Evolutionary conservation across 2,888 invertebrate species (phyloP).

Genomic region (Molanna angustata): DNA sequence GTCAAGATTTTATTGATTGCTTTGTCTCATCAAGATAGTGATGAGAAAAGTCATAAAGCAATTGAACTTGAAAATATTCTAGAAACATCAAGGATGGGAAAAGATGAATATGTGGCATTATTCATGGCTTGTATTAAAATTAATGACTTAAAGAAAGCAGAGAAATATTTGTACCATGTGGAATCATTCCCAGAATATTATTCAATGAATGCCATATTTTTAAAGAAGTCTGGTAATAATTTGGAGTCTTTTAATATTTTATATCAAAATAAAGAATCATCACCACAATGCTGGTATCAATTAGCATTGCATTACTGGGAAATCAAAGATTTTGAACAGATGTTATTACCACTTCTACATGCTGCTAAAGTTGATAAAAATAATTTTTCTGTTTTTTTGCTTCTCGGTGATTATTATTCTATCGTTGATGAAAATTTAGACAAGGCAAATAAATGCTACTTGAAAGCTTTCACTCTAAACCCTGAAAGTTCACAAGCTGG

Average conservation of each 20-base stretch:
- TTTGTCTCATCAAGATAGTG: conserved; percentile 43
- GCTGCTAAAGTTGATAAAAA: conserved; percentile 72
- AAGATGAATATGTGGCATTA: conserved; percentile 37
- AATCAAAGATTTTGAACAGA: conserved; percentile 56
- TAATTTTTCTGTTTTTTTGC: conserved; percentile 69
- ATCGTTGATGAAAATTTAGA: conserved; percentile 60
- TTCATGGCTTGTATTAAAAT: conserved; percentile 42
- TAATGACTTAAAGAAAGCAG: conserved; percentile 41
- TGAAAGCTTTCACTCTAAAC: conserved; percentile 77
- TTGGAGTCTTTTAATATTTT: conserved; percentile 57
- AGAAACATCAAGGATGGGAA: conserved; percentile 38
- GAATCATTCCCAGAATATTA: conserved; percentile 37
- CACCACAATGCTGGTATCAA: conserved; percentile 55
- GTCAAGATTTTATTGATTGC: conserved; percentile 36
- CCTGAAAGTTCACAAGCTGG: conserved; percentile 64
- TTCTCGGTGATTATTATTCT: conserved; percentile 72
- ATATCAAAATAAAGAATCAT: conserved; percentile 43
- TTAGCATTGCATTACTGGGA: conserved; percentile 62
- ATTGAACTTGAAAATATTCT: conserved; percentile 43
- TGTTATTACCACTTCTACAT: conserved; percentile 63
- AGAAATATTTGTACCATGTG: conserved; percentile 40
- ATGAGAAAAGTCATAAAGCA: conserved; percentile 56
- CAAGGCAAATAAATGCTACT: conserved; percentile 79
- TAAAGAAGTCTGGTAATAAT: conserved; percentile 51
- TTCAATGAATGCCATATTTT: conserved; percentile 52